A percentile compares a stretch with the other conserved stretches of the same genome.
Evolutionary conservation across 2,113 vertebrate genomes (phyloP).

Genomic region (Cephalopterus ornatus): DNA sequence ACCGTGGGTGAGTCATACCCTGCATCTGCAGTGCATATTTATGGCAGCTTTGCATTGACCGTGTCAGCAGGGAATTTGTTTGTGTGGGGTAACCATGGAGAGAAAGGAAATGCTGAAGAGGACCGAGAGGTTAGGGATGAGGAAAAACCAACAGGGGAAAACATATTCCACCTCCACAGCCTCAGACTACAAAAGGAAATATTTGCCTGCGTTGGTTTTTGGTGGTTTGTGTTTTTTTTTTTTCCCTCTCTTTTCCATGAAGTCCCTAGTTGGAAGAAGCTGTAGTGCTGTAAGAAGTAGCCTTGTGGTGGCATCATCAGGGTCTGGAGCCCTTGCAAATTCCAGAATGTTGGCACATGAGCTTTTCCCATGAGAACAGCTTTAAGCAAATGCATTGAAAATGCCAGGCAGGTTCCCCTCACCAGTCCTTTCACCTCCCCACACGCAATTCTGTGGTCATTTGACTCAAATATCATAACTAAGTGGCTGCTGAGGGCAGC

Average conservation of each 20-base stretch:
- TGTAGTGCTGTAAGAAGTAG: background rate
- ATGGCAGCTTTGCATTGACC: constrained; percentile 1
- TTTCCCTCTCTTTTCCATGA: rapidly evolving
- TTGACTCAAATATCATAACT: background rate
- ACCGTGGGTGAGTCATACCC: constrained; percentile 17
- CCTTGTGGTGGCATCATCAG: background rate
- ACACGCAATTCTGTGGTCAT: too few relatives aligned
- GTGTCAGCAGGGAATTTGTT: constrained; percentile 31
- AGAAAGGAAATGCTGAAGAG: constrained; percentile 12
- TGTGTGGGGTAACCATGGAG: constrained; percentile 62
- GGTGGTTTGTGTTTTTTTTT: background rate
- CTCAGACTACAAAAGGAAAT: background rate
- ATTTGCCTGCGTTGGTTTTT: background rate
- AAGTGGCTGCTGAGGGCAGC: background rate
- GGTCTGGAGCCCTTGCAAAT: background rate
- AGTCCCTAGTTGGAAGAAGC: background rate
- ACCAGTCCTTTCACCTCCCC: background rate
- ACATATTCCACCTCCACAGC: background rate
- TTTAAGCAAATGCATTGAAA: background rate
- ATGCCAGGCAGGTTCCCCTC: background rate
- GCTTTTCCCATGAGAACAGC: background rate
- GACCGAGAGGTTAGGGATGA: background rate
- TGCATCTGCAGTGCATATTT: constrained; percentile 45
- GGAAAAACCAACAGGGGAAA: background rate
- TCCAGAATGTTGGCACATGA: background rate